phyloP scores from a whole-genome alignment of 2,888 invertebrate genomes.

The Prosopocoilus inquinatus region DNA sequence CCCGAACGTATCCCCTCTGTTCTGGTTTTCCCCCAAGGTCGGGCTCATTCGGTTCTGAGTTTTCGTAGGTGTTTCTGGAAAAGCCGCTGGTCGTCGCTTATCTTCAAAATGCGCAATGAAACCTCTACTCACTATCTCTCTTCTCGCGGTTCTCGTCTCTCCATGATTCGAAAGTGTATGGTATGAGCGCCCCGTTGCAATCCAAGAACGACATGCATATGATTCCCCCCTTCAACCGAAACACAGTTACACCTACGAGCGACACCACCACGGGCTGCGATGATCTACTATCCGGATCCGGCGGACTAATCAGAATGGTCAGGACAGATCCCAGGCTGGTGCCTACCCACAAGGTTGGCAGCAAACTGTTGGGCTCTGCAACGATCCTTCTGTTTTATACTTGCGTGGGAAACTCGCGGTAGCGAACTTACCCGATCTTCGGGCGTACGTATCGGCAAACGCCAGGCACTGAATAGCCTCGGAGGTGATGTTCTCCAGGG shows the following conservation, averaged over 20 bases:
- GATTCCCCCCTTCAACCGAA: slow-evolving; percentile 94
- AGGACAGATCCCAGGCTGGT: slow-evolving; percentile 95
- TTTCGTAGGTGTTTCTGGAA: slow-evolving; percentile 65
- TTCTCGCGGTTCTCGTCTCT: slow-evolving; percentile 77
- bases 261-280: slow-evolving; percentile 85
- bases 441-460: slow-evolving; percentile 93
- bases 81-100: not conserved
- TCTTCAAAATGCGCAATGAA: not conserved
- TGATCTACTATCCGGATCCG: slow-evolving; percentile 75
- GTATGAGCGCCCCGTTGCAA: slow-evolving; percentile 89
- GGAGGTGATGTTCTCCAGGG: slow-evolving; percentile 93
- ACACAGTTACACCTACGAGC: slow-evolving; percentile 93
- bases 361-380: slow-evolving; percentile 76
- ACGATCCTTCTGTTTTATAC: slow-evolving; percentile 10
- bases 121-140: slow-evolving; percentile 25
- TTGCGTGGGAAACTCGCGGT: no score
- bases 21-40: slow-evolving; percentile 56
- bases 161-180: slow-evolving; percentile 90
- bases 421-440: slow-evolving; percentile 76
- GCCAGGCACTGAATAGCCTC: slow-evolving; percentile 95
- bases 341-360: slow-evolving; percentile 96
- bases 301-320: slow-evolving; percentile 84
- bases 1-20: slow-evolving; percentile 54
- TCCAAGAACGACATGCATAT: slow-evolving; percentile 95
- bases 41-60: slow-evolving; percentile 73